Evolutionary conservation across 2,888 invertebrate species (phyloP), one percentile per base, ranked within the genome.

Genomic region (Andrena bucephala): DNA sequence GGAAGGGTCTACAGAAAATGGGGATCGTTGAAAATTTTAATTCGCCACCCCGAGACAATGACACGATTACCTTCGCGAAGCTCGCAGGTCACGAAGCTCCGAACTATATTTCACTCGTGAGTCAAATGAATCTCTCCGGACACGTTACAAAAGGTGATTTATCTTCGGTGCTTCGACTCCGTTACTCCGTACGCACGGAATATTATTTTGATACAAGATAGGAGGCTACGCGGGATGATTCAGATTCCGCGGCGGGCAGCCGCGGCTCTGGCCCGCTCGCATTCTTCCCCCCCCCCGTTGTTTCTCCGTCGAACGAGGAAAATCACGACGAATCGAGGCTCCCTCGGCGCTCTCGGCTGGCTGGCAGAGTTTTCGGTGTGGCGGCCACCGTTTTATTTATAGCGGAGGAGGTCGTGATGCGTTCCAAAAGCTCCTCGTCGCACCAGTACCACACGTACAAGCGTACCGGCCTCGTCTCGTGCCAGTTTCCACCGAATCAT

Each of bases 361-460:
- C 90, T 91, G 91, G 92, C 92, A 91, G 89, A 89, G 88, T 84
- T 87, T 86, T 89, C 88, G 89, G 68, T 76, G 83, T 87, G 84
- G 89, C 87, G 84, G 85, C 83, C 83, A 81, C 89, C 85, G 91
- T 91, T 92, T 92, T 94, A 94, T 94, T 94, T 93, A 93, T 94
- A 94, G 93, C 91, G 88, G 89, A 92, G 91, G 93, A 93, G 93
- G 93, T 92, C 92, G 93, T 84, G 91, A 87, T 92, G 91, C 91
- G 92, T 93, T 93, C 93, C 92, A 92, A 92, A 93, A 93, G 90
- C 88, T 91, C 90, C 87, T 91, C 89, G 87, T 89, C 90, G 89
- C 90, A 90, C 90, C 92, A 92, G 92, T 92, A 89, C 81, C 83
- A 79, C 83, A 82, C 86, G 87, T 75, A 84, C 83, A 79, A 83